Percentiles rank a stretch among this genome's conserved stretches.
Conservation (phyloP, 2,113 vertebrate genomes). For the Malurus cyaneus region DNA sequence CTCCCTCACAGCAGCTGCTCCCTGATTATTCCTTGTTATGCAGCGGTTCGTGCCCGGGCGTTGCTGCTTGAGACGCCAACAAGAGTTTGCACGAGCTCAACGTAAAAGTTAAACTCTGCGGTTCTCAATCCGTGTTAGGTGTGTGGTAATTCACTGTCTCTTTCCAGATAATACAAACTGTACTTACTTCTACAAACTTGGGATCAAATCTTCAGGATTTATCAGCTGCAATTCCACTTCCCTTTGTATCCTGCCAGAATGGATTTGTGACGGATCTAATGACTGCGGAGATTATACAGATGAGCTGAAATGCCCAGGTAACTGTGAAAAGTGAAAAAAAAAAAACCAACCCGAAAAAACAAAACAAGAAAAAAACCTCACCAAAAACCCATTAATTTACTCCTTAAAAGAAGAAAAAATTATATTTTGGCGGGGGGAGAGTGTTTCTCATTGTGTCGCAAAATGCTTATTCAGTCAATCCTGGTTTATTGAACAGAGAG, state of each 20-base stretch:
- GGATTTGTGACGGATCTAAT: conserved; percentile 96
- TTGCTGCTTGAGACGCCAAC: neutral
- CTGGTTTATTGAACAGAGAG: neutral
- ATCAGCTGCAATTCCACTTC: conserved; percentile 95
- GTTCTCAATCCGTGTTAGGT: neutral
- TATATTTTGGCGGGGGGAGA: accelerated
- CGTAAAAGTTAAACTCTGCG: neutral
- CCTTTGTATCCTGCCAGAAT: conserved; percentile 91
- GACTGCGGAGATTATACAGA: conserved; percentile 97
- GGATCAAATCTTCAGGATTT: conserved; percentile 89
- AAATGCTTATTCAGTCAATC: neutral
- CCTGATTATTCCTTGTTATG: conserved; percentile 11
- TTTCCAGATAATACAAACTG: conserved; percentile 89
- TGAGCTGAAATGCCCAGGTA: conserved; percentile 95
- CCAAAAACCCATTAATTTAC: neutral
- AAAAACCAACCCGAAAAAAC: neutral
- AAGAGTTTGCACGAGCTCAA: neutral
- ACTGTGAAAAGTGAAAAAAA: conserved; percentile 28
- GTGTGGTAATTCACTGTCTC: neutral
- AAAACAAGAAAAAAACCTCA: too few relatives aligned
- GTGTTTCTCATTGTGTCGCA: neutral
- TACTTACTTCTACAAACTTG: conserved; percentile 92
- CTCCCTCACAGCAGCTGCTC: neutral
- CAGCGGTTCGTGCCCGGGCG: neutral
- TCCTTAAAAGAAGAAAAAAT: too few relatives aligned